These are phyloP conservation scores for Xenopus borealis DNA, from an alignment of 2,113 vertebrate genomes.

Conservation along the genomic window DNA sequence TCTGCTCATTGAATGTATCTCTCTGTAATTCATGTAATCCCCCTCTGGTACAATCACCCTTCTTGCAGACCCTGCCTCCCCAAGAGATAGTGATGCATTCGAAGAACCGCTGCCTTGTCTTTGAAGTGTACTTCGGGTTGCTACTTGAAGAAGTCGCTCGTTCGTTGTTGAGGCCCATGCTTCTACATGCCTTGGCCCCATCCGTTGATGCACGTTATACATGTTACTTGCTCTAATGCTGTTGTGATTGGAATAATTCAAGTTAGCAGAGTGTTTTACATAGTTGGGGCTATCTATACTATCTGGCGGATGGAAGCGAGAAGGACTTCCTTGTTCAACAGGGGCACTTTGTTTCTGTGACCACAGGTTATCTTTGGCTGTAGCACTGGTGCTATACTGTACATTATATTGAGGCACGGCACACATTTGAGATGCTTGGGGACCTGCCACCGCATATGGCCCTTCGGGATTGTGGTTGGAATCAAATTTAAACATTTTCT, in stretches of 20 bases:
- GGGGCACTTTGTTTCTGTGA: conserved; percentile 72
- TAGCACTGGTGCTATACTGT: conserved; percentile 78
- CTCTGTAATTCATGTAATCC: conserved; percentile 90
- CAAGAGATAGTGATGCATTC: conserved; percentile 68
- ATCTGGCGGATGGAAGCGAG: conserved; percentile 65
- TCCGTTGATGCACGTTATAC: conserved; percentile 74
- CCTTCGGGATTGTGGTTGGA: conserved; percentile 76
- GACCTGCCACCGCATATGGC: conserved; percentile 57
- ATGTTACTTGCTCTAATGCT: conserved; percentile 72
- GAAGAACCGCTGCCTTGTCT: conserved; percentile 85
- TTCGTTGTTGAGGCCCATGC: conserved; percentile 71
- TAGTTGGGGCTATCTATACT: conserved; percentile 65
- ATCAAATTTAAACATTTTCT: conserved; percentile 69
- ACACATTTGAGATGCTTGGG: conserved; percentile 55
- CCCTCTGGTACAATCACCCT: conserved; percentile 75
- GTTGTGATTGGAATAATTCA: conserved; percentile 96
- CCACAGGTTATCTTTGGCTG: conserved; percentile 84
- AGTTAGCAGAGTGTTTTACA: conserved; percentile 82
- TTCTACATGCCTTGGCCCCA: conserved; percentile 70
- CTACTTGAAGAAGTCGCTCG: conserved; percentile 69
- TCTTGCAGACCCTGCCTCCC: conserved; percentile 67
- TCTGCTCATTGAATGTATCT: conserved; percentile 82
- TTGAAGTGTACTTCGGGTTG: conserved; percentile 78
- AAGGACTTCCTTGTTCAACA: conserved; percentile 72
- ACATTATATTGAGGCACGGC: conserved; percentile 85